Evolutionary conservation across 2,113 vertebrate genomes (phyloP).

Genomic region (Menidia beryllina): DNA sequence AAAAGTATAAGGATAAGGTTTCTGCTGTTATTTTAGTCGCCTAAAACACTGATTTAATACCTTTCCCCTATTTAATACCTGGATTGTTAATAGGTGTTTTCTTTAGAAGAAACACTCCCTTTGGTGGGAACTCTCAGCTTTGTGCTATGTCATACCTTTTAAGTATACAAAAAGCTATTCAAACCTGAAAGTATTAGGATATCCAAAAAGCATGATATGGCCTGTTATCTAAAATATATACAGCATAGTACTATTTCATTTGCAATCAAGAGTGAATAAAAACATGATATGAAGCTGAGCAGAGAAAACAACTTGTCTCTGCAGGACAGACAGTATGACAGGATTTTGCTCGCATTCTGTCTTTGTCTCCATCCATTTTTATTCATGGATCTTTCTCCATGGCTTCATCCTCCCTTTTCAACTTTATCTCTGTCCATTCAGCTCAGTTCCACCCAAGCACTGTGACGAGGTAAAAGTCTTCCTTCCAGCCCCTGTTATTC

Average conservation of each 20-base stretch:
- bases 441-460: constrained; percentile 14
- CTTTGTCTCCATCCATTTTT: constrained; percentile 6
- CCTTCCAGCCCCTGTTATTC: constrained; percentile 38
- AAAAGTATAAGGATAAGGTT: neutral
- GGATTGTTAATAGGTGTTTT: too few species aligned
- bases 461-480: constrained; percentile 3
- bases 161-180: too few species aligned
- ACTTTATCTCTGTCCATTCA: constrained; percentile 32
- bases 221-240: neutral
- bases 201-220: neutral
- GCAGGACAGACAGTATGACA: constrained; percentile 13
- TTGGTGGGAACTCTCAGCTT: too few species aligned
- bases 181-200: neutral
- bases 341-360: neutral
- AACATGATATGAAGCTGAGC: neutral
- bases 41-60: neutral
- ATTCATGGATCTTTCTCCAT: constrained; percentile 17
- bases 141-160: too few species aligned
- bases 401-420: constrained; percentile 18
- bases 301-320: constrained; percentile 18
- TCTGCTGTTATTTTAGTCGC: neutral
- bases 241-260: neutral
- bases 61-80: too few species aligned
- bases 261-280: neutral
- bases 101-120: too few species aligned